These are phyloP conservation scores for Eciton burchellii DNA, from an alignment of 1,140 invertebrate genomes.

Conservation along the genomic window DNA sequence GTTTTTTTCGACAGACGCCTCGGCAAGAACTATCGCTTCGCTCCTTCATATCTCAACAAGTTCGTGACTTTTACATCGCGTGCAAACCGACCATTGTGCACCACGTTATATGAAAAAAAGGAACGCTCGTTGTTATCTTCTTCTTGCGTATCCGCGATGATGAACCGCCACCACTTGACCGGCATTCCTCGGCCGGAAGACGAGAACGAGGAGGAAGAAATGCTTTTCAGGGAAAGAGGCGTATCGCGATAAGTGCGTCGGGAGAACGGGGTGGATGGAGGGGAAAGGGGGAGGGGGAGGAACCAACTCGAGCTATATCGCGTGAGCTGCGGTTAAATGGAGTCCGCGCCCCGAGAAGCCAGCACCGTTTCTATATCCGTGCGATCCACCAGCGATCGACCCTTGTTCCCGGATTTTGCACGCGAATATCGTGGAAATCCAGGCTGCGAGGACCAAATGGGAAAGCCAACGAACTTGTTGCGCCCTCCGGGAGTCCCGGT, in stretches of 20 bases:
- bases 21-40: neutral
- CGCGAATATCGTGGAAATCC: conserved; percentile 34
- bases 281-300: neutral
- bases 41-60: neutral
- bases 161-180: neutral
- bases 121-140: neutral
- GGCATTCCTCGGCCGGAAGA: neutral
- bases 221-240: neutral
- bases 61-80: neutral
- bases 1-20: neutral
- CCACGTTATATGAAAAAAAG: neutral
- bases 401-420: neutral
- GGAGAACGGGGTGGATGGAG: too few species aligned
- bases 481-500: conserved; percentile 39
- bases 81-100: neutral
- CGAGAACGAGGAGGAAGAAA: neutral
- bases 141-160: neutral
- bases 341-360: conserved; percentile 23
- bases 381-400: neutral
- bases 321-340: conserved; percentile 37
- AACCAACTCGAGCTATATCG: conserved; percentile 36
- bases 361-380: neutral
- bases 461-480: conserved; percentile 68
- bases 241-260: conserved; percentile 30
- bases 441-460: conserved; percentile 42